phyloP scores from a whole-genome alignment of 37 sponge, comb jelly and placozoan genomes.

The Theonella swinhoei region DNA sequence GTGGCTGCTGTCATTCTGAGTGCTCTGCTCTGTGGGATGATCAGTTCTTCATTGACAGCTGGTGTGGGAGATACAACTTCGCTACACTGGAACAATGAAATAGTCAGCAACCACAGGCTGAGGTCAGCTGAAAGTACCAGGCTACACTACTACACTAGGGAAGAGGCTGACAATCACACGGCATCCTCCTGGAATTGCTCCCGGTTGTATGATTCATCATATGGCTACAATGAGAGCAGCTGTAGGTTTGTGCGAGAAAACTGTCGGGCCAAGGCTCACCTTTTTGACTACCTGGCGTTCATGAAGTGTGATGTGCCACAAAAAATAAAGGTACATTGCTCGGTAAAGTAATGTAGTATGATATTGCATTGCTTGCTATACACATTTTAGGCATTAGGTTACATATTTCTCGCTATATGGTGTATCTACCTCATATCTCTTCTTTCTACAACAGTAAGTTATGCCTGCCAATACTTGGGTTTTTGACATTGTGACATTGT shows the following conservation, averaged over 20 bases:
- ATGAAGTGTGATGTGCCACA: slow-evolving; percentile 52
- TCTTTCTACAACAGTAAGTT: slow-evolving; percentile 81
- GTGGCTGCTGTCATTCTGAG: no score
- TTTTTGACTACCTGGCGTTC: slow-evolving; percentile 71
- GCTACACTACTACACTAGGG: no score
- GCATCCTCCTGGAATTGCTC: background rate
- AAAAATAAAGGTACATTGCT: background rate
- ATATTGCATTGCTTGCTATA: no score
- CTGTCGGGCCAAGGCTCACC: slow-evolving; percentile 41
- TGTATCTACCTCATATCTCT: slow-evolving; percentile 73
- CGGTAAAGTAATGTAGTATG: no score
- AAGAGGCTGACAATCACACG: background rate
- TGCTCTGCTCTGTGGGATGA: no score
- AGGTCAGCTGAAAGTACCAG: no score
- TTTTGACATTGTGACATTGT: background rate
- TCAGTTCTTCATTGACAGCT: no score
- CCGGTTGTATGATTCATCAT: background rate
- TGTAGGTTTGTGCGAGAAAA: slow-evolving; percentile 55
- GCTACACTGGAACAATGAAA: no score
- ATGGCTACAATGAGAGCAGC: slow-evolving; percentile 44
- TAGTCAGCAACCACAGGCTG: no score
- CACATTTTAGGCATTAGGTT: slow-evolving; percentile 58
- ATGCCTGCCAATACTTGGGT: background rate
- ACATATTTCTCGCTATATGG: slow-evolving; percentile 65
- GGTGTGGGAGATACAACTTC: no score